Percentiles rank a stretch among this genome's conserved stretches.
Conservation (phyloP, 2,113 vertebrate species). For the Clupea harengus region DNA sequence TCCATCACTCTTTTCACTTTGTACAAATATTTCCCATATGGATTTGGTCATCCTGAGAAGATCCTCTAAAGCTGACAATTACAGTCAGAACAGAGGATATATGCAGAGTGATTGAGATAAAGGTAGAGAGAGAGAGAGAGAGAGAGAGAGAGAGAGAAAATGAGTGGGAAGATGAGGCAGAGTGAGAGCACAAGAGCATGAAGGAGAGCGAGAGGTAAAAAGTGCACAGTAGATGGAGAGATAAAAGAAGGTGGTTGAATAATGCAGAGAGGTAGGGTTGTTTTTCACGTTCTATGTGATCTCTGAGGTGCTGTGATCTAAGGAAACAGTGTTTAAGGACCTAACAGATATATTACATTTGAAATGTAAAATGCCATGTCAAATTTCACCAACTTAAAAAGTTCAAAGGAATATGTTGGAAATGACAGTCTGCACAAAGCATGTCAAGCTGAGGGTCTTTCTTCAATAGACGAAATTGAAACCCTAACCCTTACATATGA, state of each 20-base stretch:
- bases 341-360: neutral
- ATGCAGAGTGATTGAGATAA: neutral
- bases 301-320: conserved; percentile 46
- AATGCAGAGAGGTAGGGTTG: conserved; percentile 62
- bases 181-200: neutral
- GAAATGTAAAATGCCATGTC: neutral
- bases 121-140: neutral
- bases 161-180: neutral
- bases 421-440: too few relatives aligned
- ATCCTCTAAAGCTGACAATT: neutral
- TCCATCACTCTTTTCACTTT: neutral
- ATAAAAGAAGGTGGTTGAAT: conserved; percentile 64
- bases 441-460: too few relatives aligned
- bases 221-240: conserved; percentile 16
- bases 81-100: neutral
- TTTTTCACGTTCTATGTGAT: conserved; percentile 44
- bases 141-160: neutral
- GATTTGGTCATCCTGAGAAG: neutral
- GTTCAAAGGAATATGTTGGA: too few relatives aligned
- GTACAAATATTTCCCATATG: neutral
- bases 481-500: too few relatives aligned
- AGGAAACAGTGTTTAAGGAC: conserved; percentile 43
- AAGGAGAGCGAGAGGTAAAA: neutral
- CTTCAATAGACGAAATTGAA: too few relatives aligned
- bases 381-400: too few relatives aligned